Evolutionary conservation across 2,888 invertebrate species (phyloP), one percentile per base, ranked within the genome.

Genomic region (Pyrgus malvae): DNA sequence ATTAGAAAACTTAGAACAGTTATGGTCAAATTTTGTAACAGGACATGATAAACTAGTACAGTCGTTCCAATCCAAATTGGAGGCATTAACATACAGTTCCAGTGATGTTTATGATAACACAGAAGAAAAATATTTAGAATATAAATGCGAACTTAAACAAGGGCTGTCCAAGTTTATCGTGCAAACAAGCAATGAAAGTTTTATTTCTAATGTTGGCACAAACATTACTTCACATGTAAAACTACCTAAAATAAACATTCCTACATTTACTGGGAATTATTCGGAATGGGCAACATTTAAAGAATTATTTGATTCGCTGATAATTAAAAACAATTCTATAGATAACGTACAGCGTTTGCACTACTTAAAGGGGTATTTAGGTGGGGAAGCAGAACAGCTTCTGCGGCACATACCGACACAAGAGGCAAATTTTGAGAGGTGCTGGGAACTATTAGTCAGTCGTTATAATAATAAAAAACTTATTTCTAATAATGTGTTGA

Each of bases 301-400:
- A 11, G 61, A 61, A 49, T 23, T 61, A 21, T 61, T 61, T 31
- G 12, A 29, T 11, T 54, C 57, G 3, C 45, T 59, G 1, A 49
- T 59, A 9, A 54, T 54, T 17, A 55, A 38, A 1, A 55, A 41
- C 23, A 25, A 12, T 5, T 12, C 7, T 12, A 41, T 41, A 1
- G 41, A 41, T 6, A 41, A 41, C 5, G 12, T 41, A 7, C 41
- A 41, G 8, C 9, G 11, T 6, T 7, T 40, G 7, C 40, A 40
- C 4, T 40, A 40, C n/a, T 27, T 42, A 27, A 42, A 44, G 6
- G 17, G 44, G 1, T 17, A 8, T 17, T 16, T 44, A n/a, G n/a
- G 8, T 2, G 44, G 44, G 7, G 44, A 44, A 29, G 29, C 44
- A 17, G 44, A 44, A 29, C 44, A 44, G n/a, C 12, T 44, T n/a